A percentile compares a stretch with the other conserved stretches of the same genome.
These are phyloP conservation scores for Motacilla alba DNA, from an alignment of 2,113 vertebrate species.

Conservation along the genomic window DNA sequence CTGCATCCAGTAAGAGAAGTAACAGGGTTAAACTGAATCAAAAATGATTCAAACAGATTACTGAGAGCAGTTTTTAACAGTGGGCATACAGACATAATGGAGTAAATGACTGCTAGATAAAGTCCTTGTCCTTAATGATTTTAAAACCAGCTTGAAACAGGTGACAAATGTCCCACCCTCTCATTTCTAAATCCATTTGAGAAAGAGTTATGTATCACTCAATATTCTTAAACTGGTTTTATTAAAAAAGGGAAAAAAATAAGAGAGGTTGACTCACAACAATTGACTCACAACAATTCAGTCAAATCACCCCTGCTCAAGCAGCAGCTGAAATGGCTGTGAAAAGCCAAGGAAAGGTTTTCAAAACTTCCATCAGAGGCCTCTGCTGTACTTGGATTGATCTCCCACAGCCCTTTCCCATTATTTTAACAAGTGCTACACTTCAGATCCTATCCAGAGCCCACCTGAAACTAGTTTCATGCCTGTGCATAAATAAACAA, in stretches of 20 bases:
- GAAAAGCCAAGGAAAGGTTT: not conserved
- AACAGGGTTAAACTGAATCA: not conserved
- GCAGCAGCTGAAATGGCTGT: not conserved
- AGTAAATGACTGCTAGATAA: not conserved
- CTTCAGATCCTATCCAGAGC: not conserved
- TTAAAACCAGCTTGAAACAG: not conserved
- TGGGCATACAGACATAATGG: not conserved
- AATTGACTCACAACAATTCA: not conserved
- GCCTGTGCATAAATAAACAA: not conserved
- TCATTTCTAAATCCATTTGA: not conserved
- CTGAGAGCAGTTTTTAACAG: not conserved
- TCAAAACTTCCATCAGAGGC: not conserved
- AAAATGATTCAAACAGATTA: not conserved
- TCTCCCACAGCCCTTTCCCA: not conserved
- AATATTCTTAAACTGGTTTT: not conserved
- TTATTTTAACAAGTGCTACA: not conserved
- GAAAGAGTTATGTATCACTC: not conserved
- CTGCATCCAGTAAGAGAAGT: not conserved
- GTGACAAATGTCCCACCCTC: not conserved
- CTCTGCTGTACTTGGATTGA: not conserved
- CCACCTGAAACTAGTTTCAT: not conserved
- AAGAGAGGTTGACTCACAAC: not conserved
- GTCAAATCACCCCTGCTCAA: not conserved
- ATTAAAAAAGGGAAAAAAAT: fast-evolving
- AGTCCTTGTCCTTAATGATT: not conserved